Base-by-base conservation (phyloP, 2,888 invertebrate genomes). In the Cyclophora albipunctata region DNA sequence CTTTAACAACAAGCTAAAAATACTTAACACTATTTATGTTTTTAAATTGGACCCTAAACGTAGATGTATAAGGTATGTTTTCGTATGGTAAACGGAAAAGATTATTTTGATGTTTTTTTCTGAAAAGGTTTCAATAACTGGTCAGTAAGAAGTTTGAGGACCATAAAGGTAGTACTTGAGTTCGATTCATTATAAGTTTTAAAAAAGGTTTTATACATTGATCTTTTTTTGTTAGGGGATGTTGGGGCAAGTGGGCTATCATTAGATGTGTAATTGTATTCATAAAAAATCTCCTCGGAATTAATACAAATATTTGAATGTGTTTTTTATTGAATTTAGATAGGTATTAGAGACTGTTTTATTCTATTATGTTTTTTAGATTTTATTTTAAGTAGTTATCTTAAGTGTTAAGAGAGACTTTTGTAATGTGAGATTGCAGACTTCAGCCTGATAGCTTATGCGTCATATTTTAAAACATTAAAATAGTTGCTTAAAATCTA, bases 81-180 rank as follows among this genome's bases (percentile, higher is more conserved):
- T 66, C 5, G 44, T 55, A 60, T 63, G 20, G 20, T 20, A 20
- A 20, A 20, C 20, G 20, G 20, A 20, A 20, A 20, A 20, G 62
- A 60, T 59, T 52, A 59, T 47, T 48, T 45, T 50, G 41, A 34
- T 44, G 61, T 62, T 55, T 59, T 52, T 50, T 40, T 50, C 52
- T 52, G 55, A 66, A 70, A 74, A 71, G 73, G 74, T 77, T 78
- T 78, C 75, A 73, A 78, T 74, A 71, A 65, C 62, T 71, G 78
- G 75, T 71, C 78, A 78, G 71, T 61, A 62, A 57, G 49, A 57
- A 57, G 60, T 53, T 55, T 48, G 46, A 59, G 61, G 45, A 34
- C 43, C 43, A 43, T 43, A 43, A 34, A 43, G 43, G 20, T 43
- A 5, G 37, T 37, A 52, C 47, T 49, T 45, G 54, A 51, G 51